These are phyloP conservation scores for Caenorhabditis becei DNA, from an alignment of 2,888 invertebrate genomes.

Conservation along the genomic window DNA sequence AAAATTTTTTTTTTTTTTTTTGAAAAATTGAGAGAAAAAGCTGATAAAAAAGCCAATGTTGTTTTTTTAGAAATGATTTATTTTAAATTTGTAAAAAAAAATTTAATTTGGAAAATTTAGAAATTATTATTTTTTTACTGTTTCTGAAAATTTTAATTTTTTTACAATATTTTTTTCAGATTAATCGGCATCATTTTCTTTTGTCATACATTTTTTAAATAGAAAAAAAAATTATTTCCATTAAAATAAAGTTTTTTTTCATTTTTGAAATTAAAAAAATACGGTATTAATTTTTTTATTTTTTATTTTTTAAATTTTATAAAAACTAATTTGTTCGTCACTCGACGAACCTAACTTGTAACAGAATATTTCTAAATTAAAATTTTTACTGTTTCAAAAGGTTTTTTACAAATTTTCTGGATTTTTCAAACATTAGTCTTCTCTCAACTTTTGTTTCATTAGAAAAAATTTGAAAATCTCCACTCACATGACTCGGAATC, in stretches of 20 bases:
- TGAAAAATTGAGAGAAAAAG: neutral
- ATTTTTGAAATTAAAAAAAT: neutral
- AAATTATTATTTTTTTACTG: slow-evolving; percentile 3
- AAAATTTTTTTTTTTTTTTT: slow-evolving; percentile 8
- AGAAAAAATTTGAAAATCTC: neutral
- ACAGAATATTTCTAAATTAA: slow-evolving; percentile 1
- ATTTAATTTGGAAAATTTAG: neutral
- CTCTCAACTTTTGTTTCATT: too few species aligned
- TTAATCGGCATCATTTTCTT: neutral
- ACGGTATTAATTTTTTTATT: neutral
- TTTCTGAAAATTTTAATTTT: too few species aligned
- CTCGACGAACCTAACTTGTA: too few species aligned
- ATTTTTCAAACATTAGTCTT: too few species aligned
- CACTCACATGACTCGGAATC: slow-evolving; percentile 48
- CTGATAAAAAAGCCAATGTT: neutral
- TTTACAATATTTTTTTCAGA: too few species aligned
- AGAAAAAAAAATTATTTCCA: neutral
- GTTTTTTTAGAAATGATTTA: slow-evolving; percentile 1
- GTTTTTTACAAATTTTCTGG: neutral
- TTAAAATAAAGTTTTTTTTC: neutral
- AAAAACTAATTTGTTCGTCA: slow-evolving; percentile 1
- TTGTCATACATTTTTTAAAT: neutral
- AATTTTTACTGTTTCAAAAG: neutral
- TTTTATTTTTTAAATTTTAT: neutral
- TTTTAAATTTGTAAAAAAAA: slow-evolving; percentile 5